Base-by-base conservation (phyloP, 2,888 invertebrate genomes). In the Autographa pulchrina region DNA sequence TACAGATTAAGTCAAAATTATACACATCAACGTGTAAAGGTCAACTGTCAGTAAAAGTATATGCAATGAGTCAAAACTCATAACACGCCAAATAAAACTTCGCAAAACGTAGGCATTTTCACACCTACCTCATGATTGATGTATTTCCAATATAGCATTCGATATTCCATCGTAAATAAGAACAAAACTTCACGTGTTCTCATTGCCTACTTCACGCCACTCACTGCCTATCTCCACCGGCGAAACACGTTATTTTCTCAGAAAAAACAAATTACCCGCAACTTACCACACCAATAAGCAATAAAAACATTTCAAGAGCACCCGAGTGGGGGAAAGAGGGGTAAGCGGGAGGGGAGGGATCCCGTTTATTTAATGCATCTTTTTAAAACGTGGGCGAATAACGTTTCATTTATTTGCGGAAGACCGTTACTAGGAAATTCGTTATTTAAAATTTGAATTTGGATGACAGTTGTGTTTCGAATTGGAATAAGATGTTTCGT, bases 281-380 rank as follows among this genome's bases (percentile, higher is more conserved):
- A 73, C 78, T 78, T 75, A 73, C 73, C 80, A 63, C 77, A 72
- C 81, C 83, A 86, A 78, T 86, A 85, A 83, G 84, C 84, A 86
- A 86, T 86, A 86, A 85, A 80, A 80, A 77, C 77, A 70, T 75
- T 63, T 70, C 66, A 71, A 77, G 74, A 69, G 59, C 43, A 20
- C 63, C 38, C 38, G 68, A 64, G 69, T 48, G 63, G 63, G 59
- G 62, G 56, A 25, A n/a, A 8, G 41, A 65, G 65, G 61, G 18
- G 65, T n/a, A 0, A 18, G 52, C 14, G 6, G 43, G 16, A n/a
- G 62, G 43, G 14, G 20, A 41, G 31, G 58, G 0, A 43, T 18
- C 14, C 38, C 61, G 54, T n/a, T 70, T 69, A 65, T 78, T 82
- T 64, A 68, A 75, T 70, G 65, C 70, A 81, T 65, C 65, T 74